Percentiles rank a stretch among this genome's conserved stretches.
phyloP scores from a whole-genome alignment of 2,797 vertebrate genomes.

The Artibeus lituratus region DNA sequence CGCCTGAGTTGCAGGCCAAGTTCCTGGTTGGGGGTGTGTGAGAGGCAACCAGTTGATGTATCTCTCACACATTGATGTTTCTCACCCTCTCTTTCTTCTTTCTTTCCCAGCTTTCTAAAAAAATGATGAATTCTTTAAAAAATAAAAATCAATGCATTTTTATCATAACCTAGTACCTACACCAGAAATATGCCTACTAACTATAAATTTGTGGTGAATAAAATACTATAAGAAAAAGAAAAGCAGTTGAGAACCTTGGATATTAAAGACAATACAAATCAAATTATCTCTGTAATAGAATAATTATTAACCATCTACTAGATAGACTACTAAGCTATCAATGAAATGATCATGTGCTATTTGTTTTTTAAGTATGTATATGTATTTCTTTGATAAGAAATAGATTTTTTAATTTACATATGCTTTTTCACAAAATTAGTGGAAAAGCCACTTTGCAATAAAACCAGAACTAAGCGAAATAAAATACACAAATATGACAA shows the following conservation, averaged over 20 bases:
- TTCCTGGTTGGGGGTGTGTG: no score
- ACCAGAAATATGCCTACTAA: background rate
- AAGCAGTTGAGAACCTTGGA: background rate
- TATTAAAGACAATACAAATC: conserved; percentile 8
- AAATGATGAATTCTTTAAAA: no score
- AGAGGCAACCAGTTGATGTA: no score
- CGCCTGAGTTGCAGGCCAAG: no score
- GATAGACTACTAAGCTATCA: background rate
- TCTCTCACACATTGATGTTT: no score
- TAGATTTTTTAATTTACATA: background rate
- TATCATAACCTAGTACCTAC: background rate
- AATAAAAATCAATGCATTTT: background rate
- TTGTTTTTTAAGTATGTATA: background rate
- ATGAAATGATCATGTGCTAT: background rate
- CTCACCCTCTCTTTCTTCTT: no score
- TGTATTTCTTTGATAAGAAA: background rate
- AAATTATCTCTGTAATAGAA: background rate
- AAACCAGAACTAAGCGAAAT: background rate
- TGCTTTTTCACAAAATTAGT: background rate
- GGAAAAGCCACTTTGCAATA: background rate
- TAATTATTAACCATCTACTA: background rate
- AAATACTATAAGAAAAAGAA: background rate
- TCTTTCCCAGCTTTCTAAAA: no score
- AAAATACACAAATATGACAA: background rate
- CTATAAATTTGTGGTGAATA: background rate